These are phyloP conservation scores for Lepetodrilus schrolli DNA, from an alignment of 2,888 invertebrate species.

Conservation along the genomic window DNA sequence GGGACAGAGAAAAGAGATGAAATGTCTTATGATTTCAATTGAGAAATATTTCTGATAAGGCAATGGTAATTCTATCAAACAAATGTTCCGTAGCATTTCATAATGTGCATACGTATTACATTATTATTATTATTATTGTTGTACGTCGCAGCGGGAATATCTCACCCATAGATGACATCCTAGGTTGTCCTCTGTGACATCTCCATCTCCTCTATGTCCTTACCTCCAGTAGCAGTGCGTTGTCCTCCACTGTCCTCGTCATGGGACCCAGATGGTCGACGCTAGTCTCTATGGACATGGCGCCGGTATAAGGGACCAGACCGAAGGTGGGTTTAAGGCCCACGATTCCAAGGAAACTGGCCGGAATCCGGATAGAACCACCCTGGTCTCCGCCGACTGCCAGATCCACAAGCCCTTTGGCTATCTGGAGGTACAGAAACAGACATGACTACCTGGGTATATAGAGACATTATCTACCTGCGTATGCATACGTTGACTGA, in stretches of 20 bases:
- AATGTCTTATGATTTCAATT: no score
- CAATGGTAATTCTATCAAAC: not conserved
- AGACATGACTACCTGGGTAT: not conserved
- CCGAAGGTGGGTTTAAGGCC: conserved; percentile 72
- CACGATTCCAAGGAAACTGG: conserved; percentile 68
- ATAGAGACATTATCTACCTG: not conserved
- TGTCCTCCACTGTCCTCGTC: conserved; percentile 68
- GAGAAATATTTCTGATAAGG: no score
- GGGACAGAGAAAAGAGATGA: not conserved
- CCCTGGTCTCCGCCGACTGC: conserved; percentile 72
- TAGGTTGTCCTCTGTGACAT: not conserved
- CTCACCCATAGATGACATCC: not conserved
- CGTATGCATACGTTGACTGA: no score
- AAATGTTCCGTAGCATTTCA: not conserved
- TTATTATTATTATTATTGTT: not conserved
- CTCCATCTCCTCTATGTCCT: not conserved
- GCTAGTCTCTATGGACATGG: conserved; percentile 55
- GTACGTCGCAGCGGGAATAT: not conserved
- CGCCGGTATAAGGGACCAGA: conserved; percentile 71
- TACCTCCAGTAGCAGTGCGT: conserved; percentile 69
- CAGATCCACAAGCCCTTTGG: conserved; percentile 62
- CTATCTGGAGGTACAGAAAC: conserved; percentile 51
- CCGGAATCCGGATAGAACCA: conserved; percentile 70
- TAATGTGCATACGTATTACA: not conserved
- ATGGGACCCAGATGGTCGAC: conserved; percentile 71